Evolutionary conservation across 2,888 invertebrate genomes (phyloP), one percentile per base, ranked within the genome.

Genomic region (Maniola hyperantus): DNA sequence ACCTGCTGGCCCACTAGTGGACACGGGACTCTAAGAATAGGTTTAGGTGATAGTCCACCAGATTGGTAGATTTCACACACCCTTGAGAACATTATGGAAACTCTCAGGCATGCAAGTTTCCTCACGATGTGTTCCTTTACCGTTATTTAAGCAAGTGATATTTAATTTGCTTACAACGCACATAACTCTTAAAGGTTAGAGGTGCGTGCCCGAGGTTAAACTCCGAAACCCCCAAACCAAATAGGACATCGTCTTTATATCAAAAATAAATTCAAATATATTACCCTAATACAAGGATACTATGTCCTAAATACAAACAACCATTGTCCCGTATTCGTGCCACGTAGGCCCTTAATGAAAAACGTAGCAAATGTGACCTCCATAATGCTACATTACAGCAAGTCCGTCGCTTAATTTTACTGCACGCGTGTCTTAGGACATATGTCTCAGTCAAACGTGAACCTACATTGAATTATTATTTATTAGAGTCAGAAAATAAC

Each of bases 281-380:
- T n/a, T 57, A 26, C 15, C n/a, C 51, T 51, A n/a, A 61, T 18
- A 61, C 36, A 15, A 34, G 48, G 34, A 50, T 36, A 39, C 26
- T n/a, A 18, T 53, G 26, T 39, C 42, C 53, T 62, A 62, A 62
- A 53, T 53, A 53, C 39, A 42, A 33, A 36, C 55, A 55, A 50
- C 11, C 46, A 33, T 13, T 55, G 15, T 39, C 39, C 48, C 64
- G 48, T 33, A 69, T 71, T 69, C 72, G 36, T 26, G 18, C 20
- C 74, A 74, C 74, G 74, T 73, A 71, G 48, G 20, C 42, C n/a
- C 54, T 57, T 73, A 73, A 74, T 71, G 73, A 72, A 72, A 74
- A 71, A 71, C 67, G 70, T 67, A 71, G 58, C 66, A 57, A 63
- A 64, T 67, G 67, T 63, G 67, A 51, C 67, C 59, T 33, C 59